A percentile compares a stretch with the other conserved stretches of the same genome.
Evolutionary conservation across 2,888 invertebrate genomes (phyloP).

Genomic region (Phragmatobia fuliginosa): DNA sequence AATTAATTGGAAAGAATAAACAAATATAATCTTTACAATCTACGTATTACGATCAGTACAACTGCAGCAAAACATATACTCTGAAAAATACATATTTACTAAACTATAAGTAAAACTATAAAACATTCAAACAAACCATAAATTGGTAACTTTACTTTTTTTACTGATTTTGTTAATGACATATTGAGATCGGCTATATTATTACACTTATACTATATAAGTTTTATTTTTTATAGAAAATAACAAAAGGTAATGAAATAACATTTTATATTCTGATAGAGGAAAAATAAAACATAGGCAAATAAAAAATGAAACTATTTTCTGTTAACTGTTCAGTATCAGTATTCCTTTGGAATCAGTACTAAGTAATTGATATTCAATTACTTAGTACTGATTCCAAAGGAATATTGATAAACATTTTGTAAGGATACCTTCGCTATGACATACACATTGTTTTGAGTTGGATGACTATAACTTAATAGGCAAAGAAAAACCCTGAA

Average conservation of each 20-base stretch:
- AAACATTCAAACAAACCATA: background rate
- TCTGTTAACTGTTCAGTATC: no score
- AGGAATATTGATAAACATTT: background rate
- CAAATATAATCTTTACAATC: background rate
- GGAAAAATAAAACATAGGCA: background rate
- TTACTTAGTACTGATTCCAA: background rate
- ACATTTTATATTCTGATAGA: background rate
- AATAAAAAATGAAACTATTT: no score
- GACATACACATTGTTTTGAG: background rate
- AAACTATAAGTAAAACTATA: background rate
- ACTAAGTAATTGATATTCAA: no score
- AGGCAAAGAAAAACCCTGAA: background rate
- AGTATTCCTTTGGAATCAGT: no score
- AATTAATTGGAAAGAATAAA: background rate
- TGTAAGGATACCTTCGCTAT: background rate
- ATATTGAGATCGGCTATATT: slow-evolving; percentile 14
- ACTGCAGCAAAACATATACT: background rate
- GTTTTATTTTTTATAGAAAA: slow-evolving; percentile 22
- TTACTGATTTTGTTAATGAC: background rate
- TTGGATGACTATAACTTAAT: background rate
- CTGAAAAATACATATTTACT: background rate
- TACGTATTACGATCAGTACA: background rate
- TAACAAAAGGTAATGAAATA: slow-evolving; percentile 2
- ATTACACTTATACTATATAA: slow-evolving; percentile 15
- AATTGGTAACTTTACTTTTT: background rate